Conservation (phyloP, 2,113 vertebrate species). For the Aldabrachelys gigantea region DNA sequence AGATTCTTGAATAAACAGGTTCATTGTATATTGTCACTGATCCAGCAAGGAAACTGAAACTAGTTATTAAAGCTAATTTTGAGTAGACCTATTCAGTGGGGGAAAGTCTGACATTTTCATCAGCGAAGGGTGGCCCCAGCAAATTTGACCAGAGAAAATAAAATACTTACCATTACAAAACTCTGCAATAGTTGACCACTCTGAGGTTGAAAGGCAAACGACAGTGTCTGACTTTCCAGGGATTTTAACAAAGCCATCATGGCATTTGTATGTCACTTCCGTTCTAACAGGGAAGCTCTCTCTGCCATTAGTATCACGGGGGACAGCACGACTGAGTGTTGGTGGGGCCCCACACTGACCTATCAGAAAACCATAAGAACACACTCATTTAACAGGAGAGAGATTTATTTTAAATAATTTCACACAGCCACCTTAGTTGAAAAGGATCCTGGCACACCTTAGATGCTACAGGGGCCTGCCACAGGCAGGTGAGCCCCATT, state of each 20-base stretch:
- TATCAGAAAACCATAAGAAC: not conserved
- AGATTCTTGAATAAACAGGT: not conserved
- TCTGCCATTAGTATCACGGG: accelerated
- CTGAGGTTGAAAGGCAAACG: not conserved
- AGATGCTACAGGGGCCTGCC: not conserved
- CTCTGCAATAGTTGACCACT: conserved; percentile 30
- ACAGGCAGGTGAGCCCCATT: not conserved
- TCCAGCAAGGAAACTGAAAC: not conserved
- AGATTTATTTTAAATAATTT: not conserved
- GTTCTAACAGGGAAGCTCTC: not conserved
- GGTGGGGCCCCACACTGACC: conserved; percentile 72
- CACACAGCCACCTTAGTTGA: not conserved
- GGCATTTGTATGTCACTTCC: not conserved
- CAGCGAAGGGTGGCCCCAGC: accelerated
- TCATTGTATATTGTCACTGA: not conserved
- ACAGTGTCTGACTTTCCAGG: not conserved
- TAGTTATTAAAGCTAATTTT: not conserved
- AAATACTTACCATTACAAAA: conserved; percentile 61
- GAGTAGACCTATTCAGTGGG: not conserved
- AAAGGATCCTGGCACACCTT: not conserved
- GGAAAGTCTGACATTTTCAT: not conserved
- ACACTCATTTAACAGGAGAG: not conserved
- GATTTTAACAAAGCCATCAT: not conserved
- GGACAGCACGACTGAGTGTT: not conserved
- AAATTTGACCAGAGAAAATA: accelerated